These are phyloP conservation scores for Taenaris catops DNA, from an alignment of 2,888 invertebrate species.

Conservation along the genomic window DNA sequence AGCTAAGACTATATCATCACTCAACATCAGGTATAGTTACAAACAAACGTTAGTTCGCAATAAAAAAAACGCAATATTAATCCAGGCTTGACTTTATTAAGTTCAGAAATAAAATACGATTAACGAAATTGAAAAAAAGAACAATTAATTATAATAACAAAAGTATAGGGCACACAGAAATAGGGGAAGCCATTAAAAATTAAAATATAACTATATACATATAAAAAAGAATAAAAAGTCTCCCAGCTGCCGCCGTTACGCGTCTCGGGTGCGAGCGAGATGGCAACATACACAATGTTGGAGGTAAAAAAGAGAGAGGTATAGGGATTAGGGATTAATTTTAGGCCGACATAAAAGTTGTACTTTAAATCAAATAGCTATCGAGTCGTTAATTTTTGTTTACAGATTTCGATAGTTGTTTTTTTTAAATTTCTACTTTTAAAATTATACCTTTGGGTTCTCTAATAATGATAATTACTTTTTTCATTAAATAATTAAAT, in stretches of 20 bases:
- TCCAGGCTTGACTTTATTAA: not conserved
- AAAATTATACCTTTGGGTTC: too few species aligned
- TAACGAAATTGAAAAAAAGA: constrained; percentile 29
- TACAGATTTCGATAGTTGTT: constrained; percentile 41
- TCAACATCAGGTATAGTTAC: too few species aligned
- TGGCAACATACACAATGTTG: constrained; percentile 15
- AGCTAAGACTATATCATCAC: too few species aligned
- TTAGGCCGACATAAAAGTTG: constrained; percentile 61
- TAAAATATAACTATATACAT: constrained; percentile 48
- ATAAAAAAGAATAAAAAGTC: constrained; percentile 56
- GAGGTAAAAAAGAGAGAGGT: constrained; percentile 41
- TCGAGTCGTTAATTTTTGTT: constrained; percentile 50
- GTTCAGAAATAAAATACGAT: not conserved
- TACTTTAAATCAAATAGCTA: constrained; percentile 55
- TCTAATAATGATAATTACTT: too few species aligned
- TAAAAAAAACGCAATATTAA: too few species aligned
- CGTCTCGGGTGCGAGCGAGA: constrained; percentile 49
- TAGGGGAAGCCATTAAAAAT: constrained; percentile 60
- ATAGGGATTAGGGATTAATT: constrained; percentile 65
- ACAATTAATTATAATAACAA: constrained; percentile 47
- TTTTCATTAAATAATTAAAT: too few species aligned
- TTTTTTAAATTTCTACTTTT: too few species aligned
- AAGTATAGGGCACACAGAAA: constrained; percentile 53
- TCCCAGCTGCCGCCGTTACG: constrained; percentile 72
- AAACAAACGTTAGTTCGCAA: too few species aligned